A percentile compares a stretch with the other conserved stretches of the same genome.
These are phyloP conservation scores for Emmelina monodactyla DNA, from an alignment of 2,888 invertebrate species.

Conservation along the genomic window DNA sequence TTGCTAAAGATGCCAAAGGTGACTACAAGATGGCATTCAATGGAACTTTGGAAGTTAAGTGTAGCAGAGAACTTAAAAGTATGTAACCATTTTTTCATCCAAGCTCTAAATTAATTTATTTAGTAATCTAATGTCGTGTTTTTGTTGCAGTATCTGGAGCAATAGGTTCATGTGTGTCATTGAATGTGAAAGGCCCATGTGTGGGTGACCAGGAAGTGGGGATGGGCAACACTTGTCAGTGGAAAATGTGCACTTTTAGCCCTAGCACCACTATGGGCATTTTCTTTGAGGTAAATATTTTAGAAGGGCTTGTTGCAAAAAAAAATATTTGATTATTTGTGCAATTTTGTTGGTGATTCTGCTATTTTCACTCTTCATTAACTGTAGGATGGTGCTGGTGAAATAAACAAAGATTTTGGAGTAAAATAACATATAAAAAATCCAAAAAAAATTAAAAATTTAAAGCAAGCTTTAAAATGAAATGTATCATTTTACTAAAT, in stretches of 20 bases:
- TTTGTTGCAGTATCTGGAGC: constrained; percentile 82
- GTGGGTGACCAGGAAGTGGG: constrained; percentile 98
- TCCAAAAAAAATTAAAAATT: too few species aligned
- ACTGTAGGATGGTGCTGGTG: too few species aligned
- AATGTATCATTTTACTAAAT: too few species aligned
- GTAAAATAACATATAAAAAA: too few species aligned
- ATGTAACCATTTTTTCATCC: too few species aligned
- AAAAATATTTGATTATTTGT: too few species aligned
- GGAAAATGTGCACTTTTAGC: constrained; percentile 96
- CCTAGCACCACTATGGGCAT: constrained; percentile 93
- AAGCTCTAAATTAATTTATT: too few species aligned
- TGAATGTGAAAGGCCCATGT: constrained; percentile 89
- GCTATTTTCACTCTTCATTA: too few species aligned
- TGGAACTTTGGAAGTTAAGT: constrained; percentile 95
- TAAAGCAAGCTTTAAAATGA: too few species aligned
- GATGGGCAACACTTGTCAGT: constrained; percentile 96
- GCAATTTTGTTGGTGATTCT: too few species aligned
- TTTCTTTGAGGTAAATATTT: constrained; percentile 80
- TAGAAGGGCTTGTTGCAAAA: too few species aligned
- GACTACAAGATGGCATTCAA: constrained; percentile 99
- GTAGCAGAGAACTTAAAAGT: constrained; percentile 92
- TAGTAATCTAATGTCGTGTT: constrained; percentile 2
- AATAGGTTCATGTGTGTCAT: constrained; percentile 95
- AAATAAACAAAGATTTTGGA: too few species aligned
- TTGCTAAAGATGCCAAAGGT: constrained; percentile 86